Conservation (phyloP, 2,797 vertebrate species). For the Silurus aristotelis region DNA sequence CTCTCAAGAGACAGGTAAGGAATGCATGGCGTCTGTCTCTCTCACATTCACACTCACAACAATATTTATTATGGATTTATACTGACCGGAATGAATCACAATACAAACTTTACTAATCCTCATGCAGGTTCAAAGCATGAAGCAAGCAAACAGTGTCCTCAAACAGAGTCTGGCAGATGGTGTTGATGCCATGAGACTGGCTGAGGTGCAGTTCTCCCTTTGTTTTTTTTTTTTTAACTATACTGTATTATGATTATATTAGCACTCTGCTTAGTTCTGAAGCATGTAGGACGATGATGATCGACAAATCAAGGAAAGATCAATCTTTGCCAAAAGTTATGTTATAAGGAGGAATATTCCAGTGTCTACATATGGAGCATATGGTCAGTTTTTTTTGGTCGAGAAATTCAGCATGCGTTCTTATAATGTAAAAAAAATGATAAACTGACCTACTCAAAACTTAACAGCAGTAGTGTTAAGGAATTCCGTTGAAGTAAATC, state of each 20-base stretch:
- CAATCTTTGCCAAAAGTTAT: too few species aligned
- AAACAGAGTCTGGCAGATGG: constrained; percentile 81
- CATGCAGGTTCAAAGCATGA: constrained; percentile 87
- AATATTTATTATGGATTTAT: background rate
- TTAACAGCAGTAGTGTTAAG: background rate
- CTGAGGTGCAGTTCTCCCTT: constrained; percentile 73
- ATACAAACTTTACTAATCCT: background rate
- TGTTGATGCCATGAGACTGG: constrained; percentile 73
- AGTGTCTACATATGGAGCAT: background rate
- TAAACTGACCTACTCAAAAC: background rate
- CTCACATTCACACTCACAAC: background rate
- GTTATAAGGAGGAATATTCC: background rate
- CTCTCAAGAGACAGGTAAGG: constrained; percentile 88
- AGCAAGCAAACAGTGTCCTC: constrained; percentile 87
- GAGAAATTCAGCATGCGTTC: background rate
- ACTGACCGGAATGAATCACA: background rate
- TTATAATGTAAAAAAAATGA: background rate
- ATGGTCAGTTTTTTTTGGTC: too few species aligned
- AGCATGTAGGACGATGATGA: background rate
- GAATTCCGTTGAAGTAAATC: background rate
- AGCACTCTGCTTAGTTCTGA: background rate
- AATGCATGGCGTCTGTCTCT: background rate
- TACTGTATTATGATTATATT: background rate
- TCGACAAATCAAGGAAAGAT: background rate
- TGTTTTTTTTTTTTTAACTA: background rate